Conservation (phyloP, 2,113 vertebrate genomes). For the Acanthisitta chloris region DNA sequence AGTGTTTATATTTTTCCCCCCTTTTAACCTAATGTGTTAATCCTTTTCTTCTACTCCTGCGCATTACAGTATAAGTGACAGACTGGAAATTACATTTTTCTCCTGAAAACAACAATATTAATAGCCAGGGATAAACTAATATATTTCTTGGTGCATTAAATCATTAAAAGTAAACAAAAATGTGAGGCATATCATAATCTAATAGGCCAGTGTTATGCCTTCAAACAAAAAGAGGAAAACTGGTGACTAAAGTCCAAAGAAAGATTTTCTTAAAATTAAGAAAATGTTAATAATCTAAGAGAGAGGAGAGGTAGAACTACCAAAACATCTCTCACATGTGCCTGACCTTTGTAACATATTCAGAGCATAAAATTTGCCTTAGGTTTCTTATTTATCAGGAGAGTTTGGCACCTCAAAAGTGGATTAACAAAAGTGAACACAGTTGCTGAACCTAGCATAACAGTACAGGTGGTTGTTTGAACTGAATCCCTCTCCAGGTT, state of each 20-base stretch:
- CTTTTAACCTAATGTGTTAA: neutral
- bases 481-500: neutral
- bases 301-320: neutral
- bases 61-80: neutral
- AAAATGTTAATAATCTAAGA: neutral
- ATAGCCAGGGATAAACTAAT: neutral
- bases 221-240: neutral
- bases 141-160: neutral
- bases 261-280: neutral
- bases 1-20: neutral
- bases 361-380: neutral
- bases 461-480: neutral
- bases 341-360: neutral
- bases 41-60: neutral
- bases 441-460: neutral
- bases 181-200: neutral
- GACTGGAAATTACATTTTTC: neutral
- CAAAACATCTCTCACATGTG: neutral
- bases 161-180: neutral
- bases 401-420: neutral
- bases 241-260: neutral
- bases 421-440: neutral
- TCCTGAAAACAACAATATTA: neutral
- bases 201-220: neutral
- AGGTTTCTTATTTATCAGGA: neutral